Percentiles rank a stretch among this genome's conserved stretches.
Conservation (phyloP, 2,888 invertebrate genomes). For the Drosophila algonquin region DNA sequence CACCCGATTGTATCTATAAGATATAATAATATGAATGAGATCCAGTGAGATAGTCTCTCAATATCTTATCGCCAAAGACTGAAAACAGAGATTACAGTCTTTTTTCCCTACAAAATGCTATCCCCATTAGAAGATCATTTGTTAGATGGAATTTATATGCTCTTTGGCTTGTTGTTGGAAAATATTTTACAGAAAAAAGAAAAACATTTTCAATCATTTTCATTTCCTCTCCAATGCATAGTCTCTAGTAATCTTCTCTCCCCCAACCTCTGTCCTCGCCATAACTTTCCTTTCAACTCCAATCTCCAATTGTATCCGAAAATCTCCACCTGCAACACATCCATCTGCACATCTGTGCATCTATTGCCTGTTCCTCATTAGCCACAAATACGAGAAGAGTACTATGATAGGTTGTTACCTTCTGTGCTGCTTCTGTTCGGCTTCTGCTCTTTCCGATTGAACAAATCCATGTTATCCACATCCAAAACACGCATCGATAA, state of each 20-base stretch:
- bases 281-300: neutral
- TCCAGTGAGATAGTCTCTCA: too few relatives aligned
- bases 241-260: neutral
- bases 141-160: too few relatives aligned
- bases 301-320: neutral
- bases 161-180: too few relatives aligned
- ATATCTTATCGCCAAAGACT: too few relatives aligned
- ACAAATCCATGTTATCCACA: slow-evolving; percentile 16
- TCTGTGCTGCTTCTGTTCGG: slow-evolving; percentile 1
- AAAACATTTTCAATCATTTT: too few relatives aligned
- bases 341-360: neutral
- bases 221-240: too few relatives aligned
- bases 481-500: slow-evolving; percentile 7
- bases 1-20: too few relatives aligned
- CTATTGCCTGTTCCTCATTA: slow-evolving; percentile 13
- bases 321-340: neutral
- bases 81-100: too few relatives aligned
- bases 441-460: slow-evolving; percentile 15
- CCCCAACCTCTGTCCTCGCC: neutral
- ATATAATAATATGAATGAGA: too few relatives aligned
- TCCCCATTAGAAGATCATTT: too few relatives aligned
- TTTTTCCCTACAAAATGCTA: too few relatives aligned
- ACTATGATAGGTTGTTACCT: slow-evolving; percentile 24
- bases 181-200: too few relatives aligned
- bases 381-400: neutral